Evolutionary conservation across 2,797 vertebrate genomes (phyloP), one percentile per base, ranked within the genome.

Genomic region (Ambastaia sidthimunki): DNA sequence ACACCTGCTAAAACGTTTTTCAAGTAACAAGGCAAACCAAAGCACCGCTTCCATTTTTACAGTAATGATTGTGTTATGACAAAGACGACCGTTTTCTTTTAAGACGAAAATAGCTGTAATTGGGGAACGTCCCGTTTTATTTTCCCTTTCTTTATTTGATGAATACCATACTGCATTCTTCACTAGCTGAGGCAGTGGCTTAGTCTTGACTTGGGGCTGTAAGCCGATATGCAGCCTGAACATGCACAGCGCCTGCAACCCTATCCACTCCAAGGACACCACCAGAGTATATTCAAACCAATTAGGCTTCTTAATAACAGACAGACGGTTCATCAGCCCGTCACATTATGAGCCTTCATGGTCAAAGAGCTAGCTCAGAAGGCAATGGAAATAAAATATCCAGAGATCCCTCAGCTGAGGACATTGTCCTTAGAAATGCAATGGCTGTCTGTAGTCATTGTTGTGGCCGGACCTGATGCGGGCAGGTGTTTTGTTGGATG

Each of bases 261-360:
- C 80, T 74, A 86, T 80, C 68, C 80, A 85, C 74, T 86, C 74
- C 83, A 74, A 78, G 83, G 84, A 78, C 78, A 73, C 69, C 68
- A 77, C 74, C 63, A 70, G 75, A 85, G 82, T 85, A 80, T 84
- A 82, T 88, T 85, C 82, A 85, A 72, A 72, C 71, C 81, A 87
- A 87, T 84, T 83, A 83, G 81, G 62, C 71, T 44, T 52, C 67
- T 82, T 76, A 76, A 82, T 78, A 83, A 85, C 79, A 84, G 80
- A 77, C 72, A n/a, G 50, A 79, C 63, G 60, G 41, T 78, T 86
- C 83, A 82, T 82, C 84, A 78, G 74, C 73, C 83, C 77, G 76
- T 69, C 82, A 80, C 73, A 71, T 81, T 76, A 62, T 74, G 71
- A 84, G 72, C 75, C 71, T 74, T 78, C 19, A 21, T 6, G 28